Evolutionary conservation across 2,888 invertebrate species (phyloP), one percentile per base, ranked within the genome.

Genomic region (Lissonota sp.): DNA sequence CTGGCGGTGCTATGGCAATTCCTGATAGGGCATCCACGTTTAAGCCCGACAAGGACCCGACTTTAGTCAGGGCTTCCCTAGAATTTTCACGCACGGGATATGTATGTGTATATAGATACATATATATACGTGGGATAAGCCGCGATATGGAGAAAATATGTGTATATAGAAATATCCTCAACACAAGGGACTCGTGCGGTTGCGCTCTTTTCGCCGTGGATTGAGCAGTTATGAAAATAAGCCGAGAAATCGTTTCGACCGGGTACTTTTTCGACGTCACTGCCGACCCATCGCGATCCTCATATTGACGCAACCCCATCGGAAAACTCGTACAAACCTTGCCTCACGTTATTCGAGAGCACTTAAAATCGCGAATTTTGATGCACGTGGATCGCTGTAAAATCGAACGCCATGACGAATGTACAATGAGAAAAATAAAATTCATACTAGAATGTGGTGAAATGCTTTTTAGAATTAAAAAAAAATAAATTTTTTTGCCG

Each of bases 211-310:
- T 55, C 63, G 72, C 55, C 51, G 67, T 26, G 26, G 26, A 26
- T 26, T 26, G 67, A 72, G 63, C 76, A 69, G 80, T 76, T 80
- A 76, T 80, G 76, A 80, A 80, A 80, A 80, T 80, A 80, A 80
- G 71, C 80, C 57, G 80, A 49, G 72, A 63, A 76, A 80, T 73
- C 76, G 80, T 69, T 72, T 58, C 72, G 58, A 51, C 72, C 57
- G 49, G 53, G 42, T 53, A 14, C 12, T 49, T 49, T 51, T 5
- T 51, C 51, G 5, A 26, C 26, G 26, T 26, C 51, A 12, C 5
- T 5, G 49, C 49, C 8, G 26, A 1, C 53, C 57, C 44, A 40
- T 12, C 60, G 14, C 39, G 63, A 80, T 63, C 37, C 69, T 49
- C 72, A 67, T 76, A 76, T 72, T 72, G 76, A 76, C 72, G 55